These are phyloP conservation scores for Meiosimyza decipiens DNA, from an alignment of 2,888 invertebrate species.

Conservation along the genomic window DNA sequence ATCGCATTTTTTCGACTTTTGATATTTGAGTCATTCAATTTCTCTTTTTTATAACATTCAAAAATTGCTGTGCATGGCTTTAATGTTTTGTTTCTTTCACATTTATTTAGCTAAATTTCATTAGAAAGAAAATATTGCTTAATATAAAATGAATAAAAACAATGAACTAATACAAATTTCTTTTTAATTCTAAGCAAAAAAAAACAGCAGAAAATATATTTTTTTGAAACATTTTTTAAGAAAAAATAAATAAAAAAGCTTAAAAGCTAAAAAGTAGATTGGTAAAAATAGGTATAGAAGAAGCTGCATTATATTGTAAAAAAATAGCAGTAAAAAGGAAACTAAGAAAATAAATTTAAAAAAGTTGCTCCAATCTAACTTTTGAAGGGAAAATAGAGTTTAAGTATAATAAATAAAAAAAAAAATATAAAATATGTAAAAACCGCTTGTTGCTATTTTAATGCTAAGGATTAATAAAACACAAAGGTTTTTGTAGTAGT, in stretches of 20 bases:
- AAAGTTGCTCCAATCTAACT: slow-evolving; percentile 37
- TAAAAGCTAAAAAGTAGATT: slow-evolving; percentile 14
- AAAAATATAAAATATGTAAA: slow-evolving; percentile 50
- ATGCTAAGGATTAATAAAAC: slow-evolving; percentile 21
- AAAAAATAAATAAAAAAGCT: slow-evolving; percentile 38
- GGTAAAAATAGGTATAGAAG: slow-evolving; percentile 36
- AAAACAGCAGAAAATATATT: slow-evolving; percentile 57
- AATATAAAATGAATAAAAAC: slow-evolving; percentile 42
- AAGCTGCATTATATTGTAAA: neutral
- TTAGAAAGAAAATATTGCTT: slow-evolving; percentile 36
- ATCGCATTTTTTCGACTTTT: too few species aligned
- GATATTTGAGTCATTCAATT: too few species aligned
- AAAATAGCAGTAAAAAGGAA: slow-evolving; percentile 38
- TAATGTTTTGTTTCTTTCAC: too few species aligned
- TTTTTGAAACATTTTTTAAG: slow-evolving; percentile 63
- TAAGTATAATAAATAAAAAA: slow-evolving; percentile 43
- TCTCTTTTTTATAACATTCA: too few species aligned
- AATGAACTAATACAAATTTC: slow-evolving; percentile 42
- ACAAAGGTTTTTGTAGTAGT: slow-evolving; percentile 23
- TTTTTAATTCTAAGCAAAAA: slow-evolving; percentile 59
- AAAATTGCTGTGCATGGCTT: too few species aligned
- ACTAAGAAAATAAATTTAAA: slow-evolving; percentile 45
- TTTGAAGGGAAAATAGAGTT: slow-evolving; percentile 39
- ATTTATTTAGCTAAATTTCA: too few species aligned
- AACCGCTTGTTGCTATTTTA: slow-evolving; percentile 62